Evolutionary conservation across 2,113 vertebrate genomes (phyloP).

Genomic region (Pachypanchax playfairii): DNA sequence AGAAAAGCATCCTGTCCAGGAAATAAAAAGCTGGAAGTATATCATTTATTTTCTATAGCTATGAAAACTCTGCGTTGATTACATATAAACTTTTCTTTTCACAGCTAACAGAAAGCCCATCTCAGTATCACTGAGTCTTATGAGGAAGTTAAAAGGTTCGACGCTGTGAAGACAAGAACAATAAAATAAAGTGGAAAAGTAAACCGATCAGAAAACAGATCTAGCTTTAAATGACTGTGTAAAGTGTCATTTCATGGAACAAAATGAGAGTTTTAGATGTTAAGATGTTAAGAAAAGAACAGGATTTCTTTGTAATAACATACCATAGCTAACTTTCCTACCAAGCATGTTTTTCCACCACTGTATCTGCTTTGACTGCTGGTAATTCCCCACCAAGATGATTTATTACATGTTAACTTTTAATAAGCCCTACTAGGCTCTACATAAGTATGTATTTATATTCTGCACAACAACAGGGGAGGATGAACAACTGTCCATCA

Average conservation of each 20-base stretch:
- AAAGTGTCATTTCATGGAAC: conserved; percentile 20
- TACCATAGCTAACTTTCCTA: conserved; percentile 34
- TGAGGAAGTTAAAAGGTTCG: background rate
- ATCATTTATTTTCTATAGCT: conserved; percentile 11
- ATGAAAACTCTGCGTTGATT: conserved; percentile 57
- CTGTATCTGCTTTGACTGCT: conserved; percentile 31
- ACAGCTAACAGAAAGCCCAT: conserved; percentile 34
- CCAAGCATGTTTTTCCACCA: conserved; percentile 29
- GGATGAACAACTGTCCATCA: conserved; percentile 42
- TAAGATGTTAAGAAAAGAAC: conserved; percentile 12
- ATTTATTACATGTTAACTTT: conserved; percentile 48
- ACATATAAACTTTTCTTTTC: background rate
- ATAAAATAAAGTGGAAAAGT: background rate
- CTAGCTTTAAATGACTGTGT: conserved; percentile 15
- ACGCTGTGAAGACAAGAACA: conserved; percentile 37
- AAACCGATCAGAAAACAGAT: conserved; percentile 18
- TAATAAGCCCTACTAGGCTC: conserved; percentile 33
- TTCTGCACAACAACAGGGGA: conserved; percentile 42
- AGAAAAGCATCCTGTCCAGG: too few species aligned
- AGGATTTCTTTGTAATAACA: conserved; percentile 13
- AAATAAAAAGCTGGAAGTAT: too few species aligned
- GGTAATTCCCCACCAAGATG: conserved; percentile 40
- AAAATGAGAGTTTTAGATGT: conserved; percentile 17
- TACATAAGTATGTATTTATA: conserved; percentile 55
- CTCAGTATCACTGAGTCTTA: conserved; percentile 22